phyloP scores from a whole-genome alignment of 2,888 invertebrate genomes.

The Drosophila mercatorum region DNA sequence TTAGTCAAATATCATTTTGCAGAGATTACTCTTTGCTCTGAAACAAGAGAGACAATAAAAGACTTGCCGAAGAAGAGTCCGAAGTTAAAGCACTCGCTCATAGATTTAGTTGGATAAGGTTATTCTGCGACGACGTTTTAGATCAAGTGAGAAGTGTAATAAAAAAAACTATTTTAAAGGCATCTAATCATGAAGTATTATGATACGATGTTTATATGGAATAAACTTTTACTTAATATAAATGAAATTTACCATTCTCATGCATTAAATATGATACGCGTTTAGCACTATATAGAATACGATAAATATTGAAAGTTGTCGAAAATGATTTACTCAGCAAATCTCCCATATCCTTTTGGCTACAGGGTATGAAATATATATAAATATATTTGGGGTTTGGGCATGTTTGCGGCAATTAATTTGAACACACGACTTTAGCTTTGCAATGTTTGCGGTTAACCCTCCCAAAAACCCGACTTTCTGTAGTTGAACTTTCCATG shows the following conservation, averaged over 20 bases:
- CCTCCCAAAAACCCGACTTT: conserved; percentile 29
- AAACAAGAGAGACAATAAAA: no score
- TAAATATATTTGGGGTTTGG: conserved; percentile 59
- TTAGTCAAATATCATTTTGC: no score
- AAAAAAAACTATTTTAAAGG: no score
- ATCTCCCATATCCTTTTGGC: not conserved
- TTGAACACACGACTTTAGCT: conserved; percentile 74
- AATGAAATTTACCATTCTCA: no score
- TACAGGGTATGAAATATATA: conserved; percentile 23
- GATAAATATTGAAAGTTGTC: no score
- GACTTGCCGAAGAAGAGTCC: no score
- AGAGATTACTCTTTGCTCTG: no score
- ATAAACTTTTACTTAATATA: not conserved
- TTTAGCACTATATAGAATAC: no score
- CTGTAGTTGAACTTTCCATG: conserved; percentile 22
- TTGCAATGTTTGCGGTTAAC: conserved; percentile 81
- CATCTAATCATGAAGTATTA: not conserved
- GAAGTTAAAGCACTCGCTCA: not conserved
- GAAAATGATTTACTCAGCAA: no score
- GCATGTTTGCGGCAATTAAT: conserved; percentile 79
- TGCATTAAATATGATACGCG: no score
- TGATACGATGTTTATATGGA: not conserved
- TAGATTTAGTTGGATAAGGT: not conserved
- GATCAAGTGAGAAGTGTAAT: no score
- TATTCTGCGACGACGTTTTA: no score